Base-by-base conservation (phyloP, 1,140 invertebrate genomes). In the Lucilia cuprina region DNA sequence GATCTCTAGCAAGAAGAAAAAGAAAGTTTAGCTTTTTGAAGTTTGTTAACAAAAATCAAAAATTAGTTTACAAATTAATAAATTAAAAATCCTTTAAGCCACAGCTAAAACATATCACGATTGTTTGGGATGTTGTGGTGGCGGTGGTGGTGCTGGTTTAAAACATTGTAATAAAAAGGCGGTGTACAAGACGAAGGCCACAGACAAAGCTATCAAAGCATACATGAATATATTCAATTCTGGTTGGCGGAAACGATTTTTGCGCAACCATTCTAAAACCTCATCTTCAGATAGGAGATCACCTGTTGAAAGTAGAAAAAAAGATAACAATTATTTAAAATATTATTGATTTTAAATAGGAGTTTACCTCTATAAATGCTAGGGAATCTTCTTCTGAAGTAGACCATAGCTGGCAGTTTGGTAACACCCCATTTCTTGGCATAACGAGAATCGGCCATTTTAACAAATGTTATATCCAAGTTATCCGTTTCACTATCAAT, bases 211-310 rank as follows among this genome's bases (percentile, higher is more conserved):
- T 87, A 97, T 95, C 86, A 98, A 92, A 82, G 96, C 96, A 89
- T 98, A 98, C 97, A 98, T 98, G 89, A 98, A 98, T 84, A 98
- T 94, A 88, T 97, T 98, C 19, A 99, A 91, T 91, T 99, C 97
- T 0, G 97, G 97, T 88, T 98, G 96, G 41, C 97, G 93, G 92
- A 97, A 98, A 84, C 97, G 94, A 91, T 98, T 98, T 91, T 98
- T 98, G 85, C 96, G 94, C 74, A 98, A 91, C 97, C 97, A 98
- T 87, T 98, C 97, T 74, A 98, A 91, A n/a, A 98, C 97, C 88
- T 97, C 96, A 8, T 94, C 93, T 92, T 98, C 97, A 19, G 94
- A 95, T 88, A 95, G 94, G 74, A 98, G 89, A 87, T 97, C 95
- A 86, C 97, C 96, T 97, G 41, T 2, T 41, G 10, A 41, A 8